Base-by-base conservation (phyloP, 2,113 vertebrate genomes). In the Larimichthys crocea region DNA sequence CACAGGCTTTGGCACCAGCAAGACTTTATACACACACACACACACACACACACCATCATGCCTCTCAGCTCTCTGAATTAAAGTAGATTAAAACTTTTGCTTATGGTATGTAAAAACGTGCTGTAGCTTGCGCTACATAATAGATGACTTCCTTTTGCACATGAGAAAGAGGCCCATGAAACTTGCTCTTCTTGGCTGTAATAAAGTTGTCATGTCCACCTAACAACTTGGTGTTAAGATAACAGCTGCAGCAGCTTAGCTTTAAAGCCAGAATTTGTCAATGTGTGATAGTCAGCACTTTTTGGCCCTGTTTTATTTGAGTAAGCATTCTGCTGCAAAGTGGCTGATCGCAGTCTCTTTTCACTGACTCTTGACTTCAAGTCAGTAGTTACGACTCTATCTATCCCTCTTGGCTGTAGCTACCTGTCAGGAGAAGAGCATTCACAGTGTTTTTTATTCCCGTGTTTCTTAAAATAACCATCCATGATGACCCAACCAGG, bases 221-320 rank as follows among this genome's bases (percentile, higher is more conserved):
- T 68, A 40, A 86, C 5, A 5, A 57, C 65, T 46, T 26, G 9
- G 70, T 68, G 66, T 63, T n/a, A 55, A 53, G 76, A 81, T 77
- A 84, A 60, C 60, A 0, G 29, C 52, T 11, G 14, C 52, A 7
- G 19, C 60, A 66, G 52, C 68, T 74, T 59, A 15, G n/a, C 40
- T 62, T 72, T 83, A 76, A 59, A 71, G 59, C 74, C 50, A 24
- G 26, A 67, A 42, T 79, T 73, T 74, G 79, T 59, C 55, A 19
- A 64, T 56, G 31, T 74, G 46, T 50, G 6, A 50, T 50, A 11
- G 65, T 88, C 86, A 82, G 86, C 86, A 76, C 63, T 84, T 83
- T 87, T 64, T 35, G 50, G 49, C 44, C 16, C 35, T 3, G 17
- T 71, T 80, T 74, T 56, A 49, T 79, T 75, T 71, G 70, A 82